Evolutionary conservation across 2,888 invertebrate species (phyloP), one percentile per base, ranked within the genome.

Genomic region (Drosophila macrospina): DNA sequence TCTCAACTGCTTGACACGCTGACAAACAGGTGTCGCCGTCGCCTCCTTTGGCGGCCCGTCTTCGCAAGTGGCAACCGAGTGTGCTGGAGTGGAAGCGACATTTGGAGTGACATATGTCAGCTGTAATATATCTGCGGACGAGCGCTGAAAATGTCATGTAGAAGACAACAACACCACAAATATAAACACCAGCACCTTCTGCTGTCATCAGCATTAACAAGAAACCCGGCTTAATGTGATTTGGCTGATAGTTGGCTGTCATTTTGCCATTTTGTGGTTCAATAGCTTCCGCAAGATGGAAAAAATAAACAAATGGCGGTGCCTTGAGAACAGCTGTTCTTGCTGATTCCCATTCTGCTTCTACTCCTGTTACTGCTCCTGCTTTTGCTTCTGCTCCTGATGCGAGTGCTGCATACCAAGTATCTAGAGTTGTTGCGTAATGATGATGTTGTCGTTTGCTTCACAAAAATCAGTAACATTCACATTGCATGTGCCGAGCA

Each of bases 151-250:
- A 63, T 52, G 69, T 64, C 64, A 75, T 45, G 56, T 64, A 37
- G 69, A 36, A 50, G 54, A 44, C 28, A 42, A 30, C 39, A 37
- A 28, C 45, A 45, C 13, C 16, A 47, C 36, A 11, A 26, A 42
- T 32, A 48, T 26, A 34, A 39, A 16, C 8, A 47, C 15, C 36
- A 67, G 42, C 59, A 59, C 47, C 62, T 64, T 37, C 45, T 28
- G 48, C 55, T 71, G 59, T 71, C 62, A 74, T 71, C 74, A 72
- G 71, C 73, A 74, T 72, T 72, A 72, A 63, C 62, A 72, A 48
- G 16, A 60, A 77, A 45, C 50, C 66, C 47, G 39, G 26, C 39
- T 15, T 15, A 52, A 45, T 56, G 28, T 59, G 60, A 74, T 55
- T 77, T 66, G 51, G 44, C 61, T 39, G 52, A 57, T 51, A 65